Evolutionary conservation across 2,888 invertebrate genomes (phyloP).

Genomic region (Agrenia bidenticulata): DNA sequence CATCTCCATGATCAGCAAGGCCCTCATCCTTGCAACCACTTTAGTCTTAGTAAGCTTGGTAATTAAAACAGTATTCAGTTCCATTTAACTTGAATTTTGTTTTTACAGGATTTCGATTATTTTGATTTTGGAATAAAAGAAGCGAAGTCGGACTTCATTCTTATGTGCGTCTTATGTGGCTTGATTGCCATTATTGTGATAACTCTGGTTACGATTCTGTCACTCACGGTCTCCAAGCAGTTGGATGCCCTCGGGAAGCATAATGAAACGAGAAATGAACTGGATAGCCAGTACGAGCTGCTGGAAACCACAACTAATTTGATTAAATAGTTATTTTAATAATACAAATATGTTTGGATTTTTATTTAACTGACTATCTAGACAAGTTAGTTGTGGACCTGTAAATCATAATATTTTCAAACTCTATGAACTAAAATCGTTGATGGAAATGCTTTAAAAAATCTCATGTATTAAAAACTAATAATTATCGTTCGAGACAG

Average conservation of each 20-base stretch:
- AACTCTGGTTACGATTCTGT: slow-evolving; percentile 35
- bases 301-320: slow-evolving; percentile 3
- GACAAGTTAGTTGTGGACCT: too few relatives aligned
- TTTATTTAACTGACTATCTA: too few relatives aligned
- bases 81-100: too few relatives aligned
- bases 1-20: slow-evolving; percentile 39
- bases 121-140: slow-evolving; percentile 41
- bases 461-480: too few relatives aligned
- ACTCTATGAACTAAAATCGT: too few relatives aligned
- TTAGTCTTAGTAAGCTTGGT: slow-evolving; percentile 35
- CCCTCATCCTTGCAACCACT: slow-evolving; percentile 36
- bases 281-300: slow-evolving; percentile 19
- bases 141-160: slow-evolving; percentile 38
- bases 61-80: not conserved
- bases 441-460: too few relatives aligned
- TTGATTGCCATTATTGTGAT: too few relatives aligned
- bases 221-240: slow-evolving; percentile 35
- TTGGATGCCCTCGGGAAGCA: slow-evolving; percentile 12
- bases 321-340: slow-evolving; percentile 2
- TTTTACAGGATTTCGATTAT: slow-evolving; percentile 41
- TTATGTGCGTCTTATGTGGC: slow-evolving; percentile 34
- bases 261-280: slow-evolving; percentile 19
- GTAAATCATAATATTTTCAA: too few relatives aligned
- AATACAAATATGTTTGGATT: too few relatives aligned
- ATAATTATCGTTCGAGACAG: too few relatives aligned